These are phyloP conservation scores for Kuschelorhynchus macadamiae DNA, from an alignment of 2,888 invertebrate genomes.

Conservation along the genomic window DNA sequence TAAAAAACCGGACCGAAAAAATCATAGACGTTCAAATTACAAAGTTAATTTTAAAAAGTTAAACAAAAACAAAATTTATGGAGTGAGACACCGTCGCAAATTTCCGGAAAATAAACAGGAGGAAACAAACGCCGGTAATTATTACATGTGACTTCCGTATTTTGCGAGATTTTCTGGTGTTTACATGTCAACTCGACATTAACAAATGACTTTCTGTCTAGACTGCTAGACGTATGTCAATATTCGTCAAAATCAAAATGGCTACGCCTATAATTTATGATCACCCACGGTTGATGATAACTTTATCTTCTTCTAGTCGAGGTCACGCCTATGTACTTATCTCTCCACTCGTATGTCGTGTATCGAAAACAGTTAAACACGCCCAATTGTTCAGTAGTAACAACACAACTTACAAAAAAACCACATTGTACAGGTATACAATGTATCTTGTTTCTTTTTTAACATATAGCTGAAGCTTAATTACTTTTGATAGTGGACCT, in stretches of 20 bases:
- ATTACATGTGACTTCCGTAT: constrained; percentile 62
- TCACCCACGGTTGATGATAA: constrained; percentile 57
- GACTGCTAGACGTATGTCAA: constrained; percentile 75
- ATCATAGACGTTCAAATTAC: constrained; percentile 35
- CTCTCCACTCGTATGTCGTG: constrained; percentile 14
- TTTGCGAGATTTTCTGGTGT: constrained; percentile 62
- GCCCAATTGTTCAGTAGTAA: constrained; percentile 51
- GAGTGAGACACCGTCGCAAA: constrained; percentile 30
- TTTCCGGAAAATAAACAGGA: constrained; percentile 26
- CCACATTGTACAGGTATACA: constrained; percentile 34
- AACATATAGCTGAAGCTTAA: constrained; percentile 5
- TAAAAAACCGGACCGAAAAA: constrained; percentile 55
- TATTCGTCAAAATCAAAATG: constrained; percentile 82
- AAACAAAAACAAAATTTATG: constrained; percentile 54
- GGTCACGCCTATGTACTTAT: neutral
- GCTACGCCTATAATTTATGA: constrained; percentile 74
- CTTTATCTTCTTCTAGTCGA: constrained; percentile 39
- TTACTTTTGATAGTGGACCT: neutral
- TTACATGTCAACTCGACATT: constrained; percentile 70
- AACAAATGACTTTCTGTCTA: constrained; percentile 71
- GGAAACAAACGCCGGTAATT: constrained; percentile 53
- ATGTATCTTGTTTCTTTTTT: constrained; percentile 18
- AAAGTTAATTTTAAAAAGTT: constrained; percentile 56
- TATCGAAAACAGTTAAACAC: constrained; percentile 39
- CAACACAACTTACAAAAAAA: constrained; percentile 43